phyloP scores from a whole-genome alignment of 2,797 vertebrate genomes.

The Columba guinea region DNA sequence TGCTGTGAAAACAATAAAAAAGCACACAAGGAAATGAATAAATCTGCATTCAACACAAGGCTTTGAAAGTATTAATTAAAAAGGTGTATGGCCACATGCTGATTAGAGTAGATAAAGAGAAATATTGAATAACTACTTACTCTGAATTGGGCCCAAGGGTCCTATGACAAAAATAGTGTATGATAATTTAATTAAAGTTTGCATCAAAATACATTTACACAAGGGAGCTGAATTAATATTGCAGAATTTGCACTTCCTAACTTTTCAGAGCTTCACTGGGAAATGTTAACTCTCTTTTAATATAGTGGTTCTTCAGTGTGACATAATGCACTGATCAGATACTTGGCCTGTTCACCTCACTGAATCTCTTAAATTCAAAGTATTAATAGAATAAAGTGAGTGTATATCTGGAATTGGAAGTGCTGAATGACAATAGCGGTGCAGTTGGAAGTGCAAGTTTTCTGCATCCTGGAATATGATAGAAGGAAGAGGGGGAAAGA shows the following conservation, averaged over 20 bases:
- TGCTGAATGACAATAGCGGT: neutral
- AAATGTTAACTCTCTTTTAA: neutral
- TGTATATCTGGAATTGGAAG: neutral
- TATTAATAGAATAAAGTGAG: neutral
- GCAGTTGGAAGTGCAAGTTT: neutral
- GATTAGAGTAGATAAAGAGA: slow-evolving; percentile 48
- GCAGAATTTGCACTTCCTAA: neutral
- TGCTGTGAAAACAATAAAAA: neutral
- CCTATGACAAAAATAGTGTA: slow-evolving; percentile 50
- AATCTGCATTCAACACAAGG: neutral
- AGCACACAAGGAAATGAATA: neutral
- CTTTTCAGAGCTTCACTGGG: neutral
- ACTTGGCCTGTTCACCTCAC: neutral
- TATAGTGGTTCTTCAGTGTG: neutral
- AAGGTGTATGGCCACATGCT: slow-evolving; percentile 43
- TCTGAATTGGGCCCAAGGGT: slow-evolving; percentile 41
- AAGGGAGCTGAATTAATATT: neutral
- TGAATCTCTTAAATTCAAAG: neutral
- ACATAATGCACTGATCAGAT: neutral
- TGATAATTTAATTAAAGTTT: slow-evolving; percentile 63
- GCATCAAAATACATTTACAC: slow-evolving; percentile 48
- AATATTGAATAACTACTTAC: slow-evolving; percentile 45
- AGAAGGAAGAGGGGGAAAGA: neutral
- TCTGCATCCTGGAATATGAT: neutral
- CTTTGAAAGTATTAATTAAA: slow-evolving; percentile 59